Evolutionary conservation across 2,888 invertebrate genomes (phyloP), one percentile per base, ranked within the genome.

Genomic region (Bombyx huttoni): DNA sequence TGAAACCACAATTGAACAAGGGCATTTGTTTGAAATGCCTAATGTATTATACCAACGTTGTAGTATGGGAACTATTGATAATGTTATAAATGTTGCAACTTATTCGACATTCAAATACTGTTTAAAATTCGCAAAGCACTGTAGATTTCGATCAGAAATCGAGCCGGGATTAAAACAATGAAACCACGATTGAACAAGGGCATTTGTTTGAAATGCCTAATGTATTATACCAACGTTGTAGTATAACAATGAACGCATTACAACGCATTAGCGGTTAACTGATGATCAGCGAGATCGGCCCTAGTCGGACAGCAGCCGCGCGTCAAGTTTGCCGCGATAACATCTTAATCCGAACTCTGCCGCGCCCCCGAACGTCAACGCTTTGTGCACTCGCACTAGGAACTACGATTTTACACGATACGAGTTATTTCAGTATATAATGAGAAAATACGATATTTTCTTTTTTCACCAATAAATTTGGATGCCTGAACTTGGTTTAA

Each of bases 281-380:
- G 67, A 65, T 74, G 75, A 78, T 75, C 77, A 68, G 67, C 64
- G 57, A 61, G 64, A 64, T 63, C 59, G 62, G 60, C 56, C 56
- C 65, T 63, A 64, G 69, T 69, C 67, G 53, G 56, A 59, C 59
- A 61, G 62, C 65, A 58, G 63, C 63, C 62, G 62, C 69, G 79
- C 75, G 73, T 70, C 76, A 73, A 64, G 71, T 77, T 75, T 67
- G 58, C 63, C 58, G 66, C 63, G 86, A 87, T 86, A 84, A 60
- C 70, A 88, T 86, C 86, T 78, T 76, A 83, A 87, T 83, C 83
- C 80, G 73, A 58, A 64, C 67, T 70, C 63, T 68, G 62, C 58
- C 61, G 66, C 64, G 61, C 62, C 63, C 67, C 65, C 61, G 61
- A 63, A 65, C 65, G 61, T 59, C 57, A 53, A 58, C 53, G 54